These are phyloP conservation scores for Rhyacophila evoluta DNA, from an alignment of 2,888 invertebrate species.

Conservation along the genomic window DNA sequence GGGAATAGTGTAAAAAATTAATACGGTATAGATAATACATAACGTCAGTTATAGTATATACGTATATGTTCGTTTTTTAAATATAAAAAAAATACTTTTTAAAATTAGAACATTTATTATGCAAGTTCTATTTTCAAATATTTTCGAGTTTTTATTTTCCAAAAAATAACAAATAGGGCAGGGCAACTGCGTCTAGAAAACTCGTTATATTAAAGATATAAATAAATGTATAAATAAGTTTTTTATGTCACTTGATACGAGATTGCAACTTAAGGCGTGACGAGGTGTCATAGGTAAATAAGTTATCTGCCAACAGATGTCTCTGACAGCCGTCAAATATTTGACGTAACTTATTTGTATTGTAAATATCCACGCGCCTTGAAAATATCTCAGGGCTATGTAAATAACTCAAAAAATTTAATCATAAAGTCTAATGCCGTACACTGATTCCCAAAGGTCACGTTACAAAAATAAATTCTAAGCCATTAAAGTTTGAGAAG, in stretches of 20 bases:
- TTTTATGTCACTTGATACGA: neutral
- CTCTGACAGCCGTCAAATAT: neutral
- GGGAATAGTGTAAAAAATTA: too few species aligned
- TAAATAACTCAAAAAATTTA: neutral
- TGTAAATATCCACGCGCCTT: neutral
- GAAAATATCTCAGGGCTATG: neutral
- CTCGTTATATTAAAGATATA: too few species aligned
- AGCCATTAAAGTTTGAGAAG: neutral
- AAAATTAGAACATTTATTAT: too few species aligned
- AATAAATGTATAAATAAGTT: neutral
- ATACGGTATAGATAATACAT: too few species aligned
- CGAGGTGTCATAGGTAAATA: neutral
- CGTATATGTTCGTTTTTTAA: too few species aligned
- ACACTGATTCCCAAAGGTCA: neutral
- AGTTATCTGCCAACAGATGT: neutral
- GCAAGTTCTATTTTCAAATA: too few species aligned
- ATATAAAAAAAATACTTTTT: too few species aligned
- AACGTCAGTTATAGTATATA: too few species aligned
- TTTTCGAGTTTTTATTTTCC: too few species aligned
- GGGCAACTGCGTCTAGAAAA: too few species aligned
- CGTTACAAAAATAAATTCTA: neutral
- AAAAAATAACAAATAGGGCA: too few species aligned
- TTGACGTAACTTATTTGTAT: constrained; percentile 2
- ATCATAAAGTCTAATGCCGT: neutral
- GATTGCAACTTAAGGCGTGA: neutral